phyloP scores from a whole-genome alignment of 2,888 invertebrate genomes.

The Mesoligia furuncula region DNA sequence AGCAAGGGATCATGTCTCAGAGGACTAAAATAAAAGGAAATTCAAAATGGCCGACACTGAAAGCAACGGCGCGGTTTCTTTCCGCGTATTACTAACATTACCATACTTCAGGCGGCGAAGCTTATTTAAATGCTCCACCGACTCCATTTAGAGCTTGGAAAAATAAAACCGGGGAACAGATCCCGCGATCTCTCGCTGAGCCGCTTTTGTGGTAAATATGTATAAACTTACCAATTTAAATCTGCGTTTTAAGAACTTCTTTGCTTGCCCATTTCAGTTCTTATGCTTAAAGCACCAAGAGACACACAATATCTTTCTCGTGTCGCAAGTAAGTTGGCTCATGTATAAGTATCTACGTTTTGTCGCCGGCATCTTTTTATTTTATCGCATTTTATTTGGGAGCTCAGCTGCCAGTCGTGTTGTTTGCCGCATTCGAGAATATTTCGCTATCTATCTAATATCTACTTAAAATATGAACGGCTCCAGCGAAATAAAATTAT shows the following conservation, averaged over 20 bases:
- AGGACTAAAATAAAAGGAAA: constrained; percentile 75
- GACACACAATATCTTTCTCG: constrained; percentile 41
- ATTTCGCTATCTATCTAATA: constrained; percentile 73
- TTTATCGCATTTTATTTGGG: constrained; percentile 89
- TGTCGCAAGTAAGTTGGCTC: constrained; percentile 68
- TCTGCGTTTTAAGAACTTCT: constrained; percentile 58
- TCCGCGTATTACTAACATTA: constrained; percentile 89
- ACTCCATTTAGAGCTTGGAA: constrained; percentile 91
- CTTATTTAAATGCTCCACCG: constrained; percentile 91
- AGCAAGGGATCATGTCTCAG: constrained; percentile 66
- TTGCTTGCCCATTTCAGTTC: constrained; percentile 66
- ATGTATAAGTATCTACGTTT: constrained; percentile 87
- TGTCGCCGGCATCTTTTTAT: constrained; percentile 88
- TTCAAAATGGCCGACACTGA: constrained; percentile 86
- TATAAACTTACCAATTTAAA: constrained; percentile 83
- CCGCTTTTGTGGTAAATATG: constrained; percentile 91
- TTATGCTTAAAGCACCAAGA: constrained; percentile 62
- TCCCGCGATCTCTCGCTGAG: constrained; percentile 89
- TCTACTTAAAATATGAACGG: constrained; percentile 67
- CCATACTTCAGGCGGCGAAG: constrained; percentile 89
- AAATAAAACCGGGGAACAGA: constrained; percentile 89
- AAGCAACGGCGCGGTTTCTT: constrained; percentile 84
- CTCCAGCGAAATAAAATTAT: constrained; percentile 54
- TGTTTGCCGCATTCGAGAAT: constrained; percentile 83
- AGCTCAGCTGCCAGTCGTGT: constrained; percentile 88